Evolutionary conservation across 2,888 invertebrate genomes (phyloP).

Genomic region (Glomeris marginata): DNA sequence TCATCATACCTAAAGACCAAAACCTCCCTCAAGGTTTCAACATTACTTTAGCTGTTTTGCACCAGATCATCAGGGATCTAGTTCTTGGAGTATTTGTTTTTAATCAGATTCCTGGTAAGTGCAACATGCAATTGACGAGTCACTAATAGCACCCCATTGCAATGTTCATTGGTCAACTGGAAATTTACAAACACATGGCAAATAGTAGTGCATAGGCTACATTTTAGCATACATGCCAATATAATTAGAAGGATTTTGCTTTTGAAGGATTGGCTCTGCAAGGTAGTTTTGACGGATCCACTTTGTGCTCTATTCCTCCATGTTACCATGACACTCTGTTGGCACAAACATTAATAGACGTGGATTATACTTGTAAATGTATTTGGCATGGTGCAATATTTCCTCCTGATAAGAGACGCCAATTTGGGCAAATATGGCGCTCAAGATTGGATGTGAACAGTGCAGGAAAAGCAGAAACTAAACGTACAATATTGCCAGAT

Average conservation of each 20-base stretch:
- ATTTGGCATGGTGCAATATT: constrained; percentile 12
- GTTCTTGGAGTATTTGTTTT: constrained; percentile 12
- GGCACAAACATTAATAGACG: constrained; percentile 10
- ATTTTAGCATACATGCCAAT: no score
- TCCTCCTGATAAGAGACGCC: constrained; percentile 1
- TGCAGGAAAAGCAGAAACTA: constrained; percentile 5
- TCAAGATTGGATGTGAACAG: constrained; percentile 5
- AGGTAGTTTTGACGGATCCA: constrained; percentile 6
- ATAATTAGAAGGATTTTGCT: no score
- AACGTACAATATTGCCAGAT: constrained; percentile 7
- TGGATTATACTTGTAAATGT: constrained; percentile 11
- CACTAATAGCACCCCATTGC: no score
- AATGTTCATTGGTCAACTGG: no score
- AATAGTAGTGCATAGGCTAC: no score
- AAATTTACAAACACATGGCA: no score
- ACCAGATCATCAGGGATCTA: constrained; percentile 12
- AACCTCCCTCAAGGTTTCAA: no score
- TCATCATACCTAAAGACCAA: no score
- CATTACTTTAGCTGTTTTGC: neutral
- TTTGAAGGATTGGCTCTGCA: constrained; percentile 7
- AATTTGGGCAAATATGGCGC: constrained; percentile 8
- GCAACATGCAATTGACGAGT: no score
- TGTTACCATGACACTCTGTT: constrained; percentile 12
- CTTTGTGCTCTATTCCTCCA: constrained; percentile 10
- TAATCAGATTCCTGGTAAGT: constrained; percentile 13